Evolutionary conservation across 2,113 vertebrate species (phyloP).

Genomic region (Phoxinus phoxinus): DNA sequence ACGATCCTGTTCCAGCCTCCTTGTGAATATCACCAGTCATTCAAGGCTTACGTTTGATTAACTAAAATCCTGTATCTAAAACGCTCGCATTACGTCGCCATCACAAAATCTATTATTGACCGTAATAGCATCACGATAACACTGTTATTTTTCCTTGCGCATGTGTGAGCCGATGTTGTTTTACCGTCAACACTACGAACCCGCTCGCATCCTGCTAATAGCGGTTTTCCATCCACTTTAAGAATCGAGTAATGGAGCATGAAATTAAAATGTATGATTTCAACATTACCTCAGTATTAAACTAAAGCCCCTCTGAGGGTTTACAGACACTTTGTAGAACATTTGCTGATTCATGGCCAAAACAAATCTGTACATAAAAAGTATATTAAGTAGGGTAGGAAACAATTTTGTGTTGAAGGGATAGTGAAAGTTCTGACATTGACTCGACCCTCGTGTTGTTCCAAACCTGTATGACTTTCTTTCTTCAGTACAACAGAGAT

Average conservation of each 20-base stretch:
- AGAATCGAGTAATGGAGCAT: conserved; percentile 39
- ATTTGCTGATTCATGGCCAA: conserved; percentile 43
- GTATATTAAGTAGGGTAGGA: conserved; percentile 19
- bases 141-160: conserved; percentile 26
- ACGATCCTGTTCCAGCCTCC: conserved; percentile 49
- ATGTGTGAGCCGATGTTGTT: conserved; percentile 40
- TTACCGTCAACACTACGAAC: conserved; percentile 22
- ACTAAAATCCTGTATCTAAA: conserved; percentile 6
- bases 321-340: conserved; percentile 29
- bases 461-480: background rate
- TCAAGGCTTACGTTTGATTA: conserved; percentile 29
- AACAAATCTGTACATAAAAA: conserved; percentile 49
- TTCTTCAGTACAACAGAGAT: background rate
- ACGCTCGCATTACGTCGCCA: background rate
- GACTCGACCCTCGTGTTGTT: background rate
- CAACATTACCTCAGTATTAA: conserved; percentile 51
- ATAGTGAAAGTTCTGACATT: background rate
- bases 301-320: conserved; percentile 12
- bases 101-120: background rate
- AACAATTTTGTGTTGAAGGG: conserved; percentile 9
- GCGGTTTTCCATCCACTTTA: conserved; percentile 9
- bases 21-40: conserved; percentile 17
- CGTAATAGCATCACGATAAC: background rate
- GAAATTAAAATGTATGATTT: conserved; percentile 45
- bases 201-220: conserved; percentile 13